Percentiles rank a stretch among this genome's conserved stretches.
phyloP scores from a whole-genome alignment of 2,888 invertebrate genomes.

The Dasypolia templi region DNA sequence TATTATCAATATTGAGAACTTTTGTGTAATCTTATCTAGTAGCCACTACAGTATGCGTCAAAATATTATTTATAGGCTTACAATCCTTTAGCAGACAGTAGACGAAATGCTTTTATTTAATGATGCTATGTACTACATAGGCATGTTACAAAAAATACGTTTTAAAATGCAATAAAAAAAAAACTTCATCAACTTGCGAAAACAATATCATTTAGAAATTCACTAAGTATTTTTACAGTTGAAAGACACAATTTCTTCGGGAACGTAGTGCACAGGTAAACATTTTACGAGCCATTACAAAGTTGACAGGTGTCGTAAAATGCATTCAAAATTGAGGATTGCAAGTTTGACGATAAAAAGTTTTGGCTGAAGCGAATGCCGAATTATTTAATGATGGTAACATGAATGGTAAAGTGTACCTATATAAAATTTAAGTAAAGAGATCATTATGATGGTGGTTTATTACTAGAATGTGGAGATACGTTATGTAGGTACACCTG shows the following conservation, averaged over 20 bases:
- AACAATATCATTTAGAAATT: conserved; percentile 19
- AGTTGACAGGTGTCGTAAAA: conserved; percentile 64
- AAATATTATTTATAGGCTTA: not conserved
- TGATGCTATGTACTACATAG: not conserved
- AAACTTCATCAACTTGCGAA: conserved; percentile 16
- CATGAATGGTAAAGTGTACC: conserved; percentile 51
- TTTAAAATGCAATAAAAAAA: conserved; percentile 14
- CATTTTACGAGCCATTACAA: conserved; percentile 61
- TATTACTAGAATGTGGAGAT: conserved; percentile 21
- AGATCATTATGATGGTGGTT: conserved; percentile 28
- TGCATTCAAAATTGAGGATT: conserved; percentile 64
- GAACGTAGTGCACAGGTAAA: conserved; percentile 51
- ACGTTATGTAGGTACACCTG: conserved; percentile 40
- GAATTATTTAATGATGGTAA: conserved; percentile 55
- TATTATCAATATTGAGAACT: too few species aligned
- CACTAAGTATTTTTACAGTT: conserved; percentile 33
- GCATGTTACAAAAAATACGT: not conserved
- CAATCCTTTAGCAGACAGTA: not conserved
- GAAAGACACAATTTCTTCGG: conserved; percentile 25
- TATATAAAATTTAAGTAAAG: conserved; percentile 26
- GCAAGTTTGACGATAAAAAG: conserved; percentile 63
- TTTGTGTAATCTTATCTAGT: not conserved
- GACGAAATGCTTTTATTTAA: not conserved
- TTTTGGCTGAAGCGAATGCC: conserved; percentile 41
- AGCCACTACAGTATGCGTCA: not conserved